Base-by-base conservation (phyloP, 2,113 vertebrate genomes). In the Sprattus sprattus region DNA sequence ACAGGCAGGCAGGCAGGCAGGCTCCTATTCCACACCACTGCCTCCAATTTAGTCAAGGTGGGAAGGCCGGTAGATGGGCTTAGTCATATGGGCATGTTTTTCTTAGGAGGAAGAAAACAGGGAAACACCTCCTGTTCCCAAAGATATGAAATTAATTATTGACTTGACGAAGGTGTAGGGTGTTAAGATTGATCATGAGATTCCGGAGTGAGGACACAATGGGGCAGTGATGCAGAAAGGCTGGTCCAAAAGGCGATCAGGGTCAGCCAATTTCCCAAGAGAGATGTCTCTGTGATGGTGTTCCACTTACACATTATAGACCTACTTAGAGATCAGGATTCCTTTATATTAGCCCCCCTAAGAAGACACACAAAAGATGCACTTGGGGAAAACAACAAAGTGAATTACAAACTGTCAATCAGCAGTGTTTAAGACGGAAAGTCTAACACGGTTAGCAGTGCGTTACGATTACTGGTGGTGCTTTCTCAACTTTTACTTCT, bases 21-120 rank as follows among this genome's bases (percentile, higher is more conserved):
- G 15, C 32, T 39, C 90, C 87, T 94, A 94, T 95, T 95, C 94
- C 95, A 95, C 93, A 94, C 92, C 94, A 94, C 90, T 94, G 94
- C 93, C 91, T 95, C 92, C 94, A 94, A 95, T 96, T 95, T 95
- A 93, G 92, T 91, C 91, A 92, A 93, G 93, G 94, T 95, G 93
- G 92, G 93, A 94, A 95, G 94, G 92, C 93, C 93, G 90, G 90
- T 47, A 93, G 93, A 95, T 95, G 93, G 92, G 89, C 93, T 92
- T 94, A 94, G 88, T 88, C 84, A 84, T 83, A 88, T 81, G 46
- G 44, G 49, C 83, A 50, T 81, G 86, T 82, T 45, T 64, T 25
- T 64, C 22, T 22, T 64, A 18, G 20, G 75, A 20, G 64, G 75
- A n/a, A 75, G n/a, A 20, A 60, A 86, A 83, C 88, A 80, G 46